A percentile compares a stretch with the other conserved stretches of the same genome.
Conservation (phyloP, 53 echinoderm and acorn worm species). For the Holothuria scabra region DNA sequence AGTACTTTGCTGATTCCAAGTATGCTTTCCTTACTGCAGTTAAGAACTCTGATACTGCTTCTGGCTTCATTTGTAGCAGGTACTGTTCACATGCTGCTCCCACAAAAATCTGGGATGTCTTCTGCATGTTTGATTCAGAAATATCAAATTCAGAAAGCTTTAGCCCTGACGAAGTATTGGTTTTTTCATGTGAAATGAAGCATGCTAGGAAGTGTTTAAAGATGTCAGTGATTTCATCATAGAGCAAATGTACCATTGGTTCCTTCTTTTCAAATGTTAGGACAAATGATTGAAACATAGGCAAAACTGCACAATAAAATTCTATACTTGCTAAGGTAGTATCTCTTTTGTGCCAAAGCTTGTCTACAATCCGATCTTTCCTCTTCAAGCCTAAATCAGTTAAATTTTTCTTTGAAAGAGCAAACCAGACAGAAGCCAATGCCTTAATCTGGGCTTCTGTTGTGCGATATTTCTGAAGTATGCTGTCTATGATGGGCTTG, state of each 20-base stretch:
- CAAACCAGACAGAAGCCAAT: too few relatives aligned
- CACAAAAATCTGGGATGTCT: slow-evolving; percentile 15
- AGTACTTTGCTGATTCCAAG: slow-evolving; percentile 21
- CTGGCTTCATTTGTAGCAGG: slow-evolving; percentile 28
- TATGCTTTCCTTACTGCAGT: slow-evolving; percentile 35
- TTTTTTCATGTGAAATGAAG: slow-evolving; percentile 49
- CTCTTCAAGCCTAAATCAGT: too few relatives aligned
- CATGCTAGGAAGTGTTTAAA: slow-evolving; percentile 60
- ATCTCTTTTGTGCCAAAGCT: too few relatives aligned
- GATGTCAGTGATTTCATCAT: slow-evolving; percentile 46
- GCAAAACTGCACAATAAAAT: too few relatives aligned
- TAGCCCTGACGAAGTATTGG: not conserved
- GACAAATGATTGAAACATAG: slow-evolving; percentile 35
- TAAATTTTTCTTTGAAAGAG: too few relatives aligned
- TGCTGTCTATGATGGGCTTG: too few relatives aligned
- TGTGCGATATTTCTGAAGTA: too few relatives aligned
- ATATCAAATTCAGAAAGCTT: not conserved
- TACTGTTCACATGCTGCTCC: slow-evolving; percentile 14
- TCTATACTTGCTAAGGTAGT: too few relatives aligned
- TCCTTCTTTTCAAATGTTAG: slow-evolving; percentile 60
- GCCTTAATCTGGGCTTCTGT: too few relatives aligned
- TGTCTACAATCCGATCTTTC: too few relatives aligned
- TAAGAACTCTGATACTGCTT: not conserved
- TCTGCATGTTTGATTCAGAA: too few relatives aligned
- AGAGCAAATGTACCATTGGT: too few relatives aligned